A percentile compares a stretch with the other conserved stretches of the same genome.
Evolutionary conservation across 2,888 invertebrate species (phyloP).

Genomic region (Mylabris sibirica): DNA sequence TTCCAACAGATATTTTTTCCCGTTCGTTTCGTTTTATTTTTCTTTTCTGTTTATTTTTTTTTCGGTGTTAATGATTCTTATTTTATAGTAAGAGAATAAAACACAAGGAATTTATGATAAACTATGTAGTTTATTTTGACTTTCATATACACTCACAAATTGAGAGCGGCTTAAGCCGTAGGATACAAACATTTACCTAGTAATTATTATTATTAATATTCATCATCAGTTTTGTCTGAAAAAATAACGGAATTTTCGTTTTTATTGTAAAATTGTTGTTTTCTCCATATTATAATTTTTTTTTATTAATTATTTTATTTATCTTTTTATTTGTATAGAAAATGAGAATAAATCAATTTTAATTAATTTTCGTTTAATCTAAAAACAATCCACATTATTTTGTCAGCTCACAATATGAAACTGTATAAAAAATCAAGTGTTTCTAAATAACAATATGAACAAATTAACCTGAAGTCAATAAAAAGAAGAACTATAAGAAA

Average conservation of each 20-base stretch:
- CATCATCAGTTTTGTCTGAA: constrained; percentile 55
- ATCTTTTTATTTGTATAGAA: constrained; percentile 19
- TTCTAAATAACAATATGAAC: constrained; percentile 38
- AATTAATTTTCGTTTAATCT: constrained; percentile 11
- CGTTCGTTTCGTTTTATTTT: no score
- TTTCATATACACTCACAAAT: constrained; percentile 65
- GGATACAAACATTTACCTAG: constrained; percentile 65
- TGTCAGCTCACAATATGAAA: constrained; percentile 38
- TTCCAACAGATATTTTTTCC: no score
- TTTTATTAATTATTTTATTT: constrained; percentile 16
- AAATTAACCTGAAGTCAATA: constrained; percentile 20
- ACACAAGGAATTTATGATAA: constrained; percentile 57
- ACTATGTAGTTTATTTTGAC: constrained; percentile 65
- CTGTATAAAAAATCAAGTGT: constrained; percentile 39
- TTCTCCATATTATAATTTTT: constrained; percentile 16
- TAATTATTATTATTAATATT: constrained; percentile 65
- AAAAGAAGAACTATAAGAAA: constrained; percentile 12
- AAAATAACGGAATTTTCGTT: constrained; percentile 56
- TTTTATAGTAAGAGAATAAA: constrained; percentile 20
- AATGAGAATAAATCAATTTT: constrained; percentile 22
- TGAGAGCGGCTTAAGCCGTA: constrained; percentile 64
- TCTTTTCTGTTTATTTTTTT: not conserved
- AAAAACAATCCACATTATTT: constrained; percentile 40
- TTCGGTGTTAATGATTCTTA: not conserved
- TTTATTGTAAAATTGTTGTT: constrained; percentile 48